Percentiles rank a stretch among this genome's conserved stretches.
Evolutionary conservation across 2,113 vertebrate species (phyloP).

Genomic region (Platichthys flesus): DNA sequence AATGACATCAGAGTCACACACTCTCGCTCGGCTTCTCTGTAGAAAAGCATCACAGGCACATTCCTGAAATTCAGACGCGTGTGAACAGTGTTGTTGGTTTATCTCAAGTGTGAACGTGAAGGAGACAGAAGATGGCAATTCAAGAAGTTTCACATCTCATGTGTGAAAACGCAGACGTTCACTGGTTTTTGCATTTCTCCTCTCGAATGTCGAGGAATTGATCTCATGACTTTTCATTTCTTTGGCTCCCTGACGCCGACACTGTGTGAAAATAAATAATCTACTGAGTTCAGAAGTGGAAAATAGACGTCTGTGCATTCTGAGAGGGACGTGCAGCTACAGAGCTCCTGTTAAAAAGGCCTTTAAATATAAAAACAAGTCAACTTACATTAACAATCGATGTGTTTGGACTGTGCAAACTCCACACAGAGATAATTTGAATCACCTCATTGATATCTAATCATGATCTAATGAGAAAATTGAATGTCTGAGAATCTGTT

Average conservation of each 20-base stretch:
- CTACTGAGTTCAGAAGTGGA: neutral
- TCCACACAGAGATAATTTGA: no score
- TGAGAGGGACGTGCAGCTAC: no score
- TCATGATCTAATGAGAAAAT: neutral
- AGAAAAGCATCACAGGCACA: slow-evolving; percentile 13
- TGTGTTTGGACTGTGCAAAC: no score
- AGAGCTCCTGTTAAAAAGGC: no score
- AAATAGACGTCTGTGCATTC: neutral
- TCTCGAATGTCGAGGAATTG: neutral
- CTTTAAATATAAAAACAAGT: no score
- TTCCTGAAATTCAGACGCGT: slow-evolving; percentile 20
- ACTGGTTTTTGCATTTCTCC: slow-evolving; percentile 3
- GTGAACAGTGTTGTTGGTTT: slow-evolving; percentile 12
- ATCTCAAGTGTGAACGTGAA: slow-evolving; percentile 3
- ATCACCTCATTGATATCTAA: neutral
- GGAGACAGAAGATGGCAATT: neutral
- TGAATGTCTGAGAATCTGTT: neutral
- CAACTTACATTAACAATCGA: no score
- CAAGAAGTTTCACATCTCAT: neutral
- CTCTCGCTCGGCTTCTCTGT: slow-evolving; percentile 15
- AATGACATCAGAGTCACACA: slow-evolving; percentile 51
- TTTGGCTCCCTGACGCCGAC: no score
- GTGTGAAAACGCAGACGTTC: neutral
- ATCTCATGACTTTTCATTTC: neutral
- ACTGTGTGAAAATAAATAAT: neutral